Conservation (phyloP, 1,140 invertebrate genomes). For the Ctenoplectra terminalis region DNA sequence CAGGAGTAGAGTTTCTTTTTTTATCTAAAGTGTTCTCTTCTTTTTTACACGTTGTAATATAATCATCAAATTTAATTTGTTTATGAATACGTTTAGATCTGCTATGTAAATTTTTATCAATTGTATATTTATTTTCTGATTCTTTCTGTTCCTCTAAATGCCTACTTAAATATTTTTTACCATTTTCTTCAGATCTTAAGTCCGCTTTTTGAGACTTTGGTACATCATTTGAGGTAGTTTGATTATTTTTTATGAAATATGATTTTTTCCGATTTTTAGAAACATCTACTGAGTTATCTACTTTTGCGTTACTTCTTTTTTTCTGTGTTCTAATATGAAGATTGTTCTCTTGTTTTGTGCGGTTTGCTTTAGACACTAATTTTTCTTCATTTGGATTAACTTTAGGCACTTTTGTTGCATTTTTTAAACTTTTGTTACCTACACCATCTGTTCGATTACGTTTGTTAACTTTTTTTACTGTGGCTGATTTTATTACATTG, state of each 20-base stretch:
- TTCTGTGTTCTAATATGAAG: background rate
- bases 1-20: background rate
- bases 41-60: conserved; percentile 3
- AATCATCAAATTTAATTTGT: conserved; percentile 26
- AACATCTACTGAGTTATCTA: conserved; percentile 2
- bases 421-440: background rate
- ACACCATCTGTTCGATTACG: background rate
- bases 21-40: background rate
- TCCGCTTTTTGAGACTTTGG: conserved; percentile 8
- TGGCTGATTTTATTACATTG: background rate
- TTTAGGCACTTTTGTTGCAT: conserved; percentile 32
- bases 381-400: conserved; percentile 14
- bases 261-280: no score
- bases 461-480: background rate
- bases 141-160: background rate
- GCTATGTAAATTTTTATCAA: conserved; percentile 5
- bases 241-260: background rate
- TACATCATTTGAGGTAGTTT: conserved; percentile 35
- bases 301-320: background rate
- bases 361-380: background rate
- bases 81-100: conserved; percentile 28
- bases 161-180: background rate
- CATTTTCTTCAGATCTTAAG: background rate
- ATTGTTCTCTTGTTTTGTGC: background rate
- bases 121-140: background rate